Evolutionary conservation across 2,888 invertebrate species (phyloP), one percentile per base, ranked within the genome.

Genomic region (Drosophila nr. medialis): DNA sequence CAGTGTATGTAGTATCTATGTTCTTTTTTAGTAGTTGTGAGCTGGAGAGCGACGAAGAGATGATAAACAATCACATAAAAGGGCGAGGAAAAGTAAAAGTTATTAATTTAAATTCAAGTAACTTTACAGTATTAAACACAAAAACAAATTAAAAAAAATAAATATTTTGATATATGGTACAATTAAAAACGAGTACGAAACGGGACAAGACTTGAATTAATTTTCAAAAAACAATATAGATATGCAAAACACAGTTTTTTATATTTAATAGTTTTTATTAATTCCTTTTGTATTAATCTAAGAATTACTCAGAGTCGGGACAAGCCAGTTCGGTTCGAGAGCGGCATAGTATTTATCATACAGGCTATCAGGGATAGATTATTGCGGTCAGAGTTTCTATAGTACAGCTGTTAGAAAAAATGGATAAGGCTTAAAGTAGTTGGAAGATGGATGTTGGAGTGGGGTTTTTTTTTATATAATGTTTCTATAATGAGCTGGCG

Each of bases 1-100:
- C 91, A 89, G 87, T 91, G 91, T 87, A 85, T 89, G 86, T 55
- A 38, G 38, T 78, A 80, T 83, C 72, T 80, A 83, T 85, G 86
- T 81, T 78, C 83, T 74, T 76, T 79, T 85, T 85, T 89, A 85
- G 82, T 91, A 84, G 77, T 72, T 61, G 79, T 79, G 83, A 89
- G 60, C 70, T 72, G 62, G 34, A 59, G 51, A 68, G 54, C 73
- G 64, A 82, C 77, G 66, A 64, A 74, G 77, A 87, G 76, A 73
- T 73, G 65, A 77, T 54, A 67, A 59, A 77, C 66, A 68, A 70
- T 59, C 63, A 78, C 50, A 62, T 50, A 61, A 40, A 61, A 49
- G 74, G 75, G 78, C 72, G 36, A 45, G 64, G 79, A 53, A 72
- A 60, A 67, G 64, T 62, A 67, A 7, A 66, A 24, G 51, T 51